These are phyloP conservation scores for Todiramphus chloris DNA, from an alignment of 2,113 vertebrate genomes.

Conservation along the genomic window DNA sequence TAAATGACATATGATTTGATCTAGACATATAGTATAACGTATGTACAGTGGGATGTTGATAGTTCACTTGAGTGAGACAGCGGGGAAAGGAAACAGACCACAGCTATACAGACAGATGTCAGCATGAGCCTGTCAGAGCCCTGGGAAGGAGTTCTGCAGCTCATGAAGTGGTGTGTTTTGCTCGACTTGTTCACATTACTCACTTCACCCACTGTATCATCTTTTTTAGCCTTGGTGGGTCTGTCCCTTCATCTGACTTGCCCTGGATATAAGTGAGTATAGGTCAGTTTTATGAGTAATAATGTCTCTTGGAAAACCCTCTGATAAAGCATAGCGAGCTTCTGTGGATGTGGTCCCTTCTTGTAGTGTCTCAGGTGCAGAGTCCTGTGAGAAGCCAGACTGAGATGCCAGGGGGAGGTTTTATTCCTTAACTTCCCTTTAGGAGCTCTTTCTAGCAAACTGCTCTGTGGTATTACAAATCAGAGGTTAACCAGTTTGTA, in stretches of 20 bases:
- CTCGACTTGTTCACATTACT: not conserved
- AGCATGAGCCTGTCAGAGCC: not conserved
- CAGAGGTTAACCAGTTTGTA: not conserved
- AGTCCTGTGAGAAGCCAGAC: not conserved
- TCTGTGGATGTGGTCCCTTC: not conserved
- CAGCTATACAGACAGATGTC: too few relatives aligned
- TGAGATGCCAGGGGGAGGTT: not conserved
- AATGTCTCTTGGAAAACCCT: not conserved
- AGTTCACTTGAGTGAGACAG: not conserved
- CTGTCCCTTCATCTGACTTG: not conserved
- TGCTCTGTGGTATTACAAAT: not conserved
- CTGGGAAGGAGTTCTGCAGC: not conserved
- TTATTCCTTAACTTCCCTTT: not conserved
- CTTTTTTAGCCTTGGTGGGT: not conserved
- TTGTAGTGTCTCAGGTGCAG: not conserved
- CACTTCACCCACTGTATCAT: not conserved
- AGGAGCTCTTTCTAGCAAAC: not conserved
- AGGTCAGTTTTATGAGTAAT: not conserved
- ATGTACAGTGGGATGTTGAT: not conserved
- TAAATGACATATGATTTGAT: not conserved
- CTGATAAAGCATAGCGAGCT: not conserved
- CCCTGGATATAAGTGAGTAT: not conserved
- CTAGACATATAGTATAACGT: not conserved
- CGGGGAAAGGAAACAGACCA: fast-evolving
- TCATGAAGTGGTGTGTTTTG: not conserved